These are phyloP conservation scores for Poeciliopsis prolifica DNA, from an alignment of 2,113 vertebrate genomes.

Conservation along the genomic window DNA sequence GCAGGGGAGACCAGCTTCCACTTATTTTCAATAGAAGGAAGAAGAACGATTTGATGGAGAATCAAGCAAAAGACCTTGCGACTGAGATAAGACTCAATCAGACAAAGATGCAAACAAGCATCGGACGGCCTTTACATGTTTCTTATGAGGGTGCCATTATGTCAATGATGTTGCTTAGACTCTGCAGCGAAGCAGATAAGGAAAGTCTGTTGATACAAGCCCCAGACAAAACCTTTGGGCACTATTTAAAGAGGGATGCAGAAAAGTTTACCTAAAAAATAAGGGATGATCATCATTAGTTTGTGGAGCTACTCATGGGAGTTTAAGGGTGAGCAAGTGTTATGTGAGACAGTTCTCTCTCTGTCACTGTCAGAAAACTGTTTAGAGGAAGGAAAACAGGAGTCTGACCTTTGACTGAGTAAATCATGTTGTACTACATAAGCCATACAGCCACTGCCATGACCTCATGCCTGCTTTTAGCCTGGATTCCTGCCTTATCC, in stretches of 20 bases:
- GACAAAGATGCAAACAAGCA: slow-evolving; percentile 22
- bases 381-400: slow-evolving; percentile 25
- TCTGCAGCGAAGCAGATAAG: slow-evolving; percentile 10
- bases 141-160: not conserved
- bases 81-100: slow-evolving; percentile 11
- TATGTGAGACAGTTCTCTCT: slow-evolving; percentile 38
- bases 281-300: not conserved
- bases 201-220: slow-evolving; percentile 6
- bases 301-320: slow-evolving; percentile 5
- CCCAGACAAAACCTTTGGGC: slow-evolving; percentile 3
- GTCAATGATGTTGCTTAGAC: not conserved
- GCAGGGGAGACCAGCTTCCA: not conserved
- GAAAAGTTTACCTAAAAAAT: not conserved
- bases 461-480: slow-evolving; percentile 67
- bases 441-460: slow-evolving; percentile 34
- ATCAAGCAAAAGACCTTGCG: slow-evolving; percentile 4
- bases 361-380: slow-evolving; percentile 8
- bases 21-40: slow-evolving; percentile 58
- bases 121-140: not conserved
- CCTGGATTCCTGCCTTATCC: slow-evolving; percentile 41
- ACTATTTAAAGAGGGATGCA: slow-evolving; percentile 20
- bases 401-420: slow-evolving; percentile 19
- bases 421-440: slow-evolving; percentile 32
- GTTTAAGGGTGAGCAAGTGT: not conserved
- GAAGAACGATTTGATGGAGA: slow-evolving; percentile 29